These are phyloP conservation scores for Amblyraja radiata DNA, from an alignment of 2,797 vertebrate genomes.

Conservation along the genomic window DNA sequence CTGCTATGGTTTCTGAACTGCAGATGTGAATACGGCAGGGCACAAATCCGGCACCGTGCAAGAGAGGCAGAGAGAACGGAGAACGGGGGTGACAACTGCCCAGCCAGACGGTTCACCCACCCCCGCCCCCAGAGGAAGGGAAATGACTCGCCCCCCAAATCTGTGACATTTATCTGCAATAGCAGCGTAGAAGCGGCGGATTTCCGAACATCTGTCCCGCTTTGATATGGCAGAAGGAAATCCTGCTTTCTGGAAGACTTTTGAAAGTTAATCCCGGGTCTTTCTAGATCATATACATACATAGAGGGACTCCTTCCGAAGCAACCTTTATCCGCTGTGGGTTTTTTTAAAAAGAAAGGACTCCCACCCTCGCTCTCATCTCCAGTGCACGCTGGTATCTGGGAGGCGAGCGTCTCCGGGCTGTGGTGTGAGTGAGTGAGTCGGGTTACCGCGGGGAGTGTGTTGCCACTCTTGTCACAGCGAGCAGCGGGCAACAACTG, in stretches of 20 bases:
- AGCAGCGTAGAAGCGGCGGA: background rate
- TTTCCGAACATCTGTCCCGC: conserved; percentile 54
- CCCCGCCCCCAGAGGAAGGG: too few relatives aligned
- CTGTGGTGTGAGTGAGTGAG: background rate
- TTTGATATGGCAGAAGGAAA: conserved; percentile 68
- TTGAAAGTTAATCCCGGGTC: conserved; percentile 17
- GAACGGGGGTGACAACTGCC: background rate
- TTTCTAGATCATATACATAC: background rate
- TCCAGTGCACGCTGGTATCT: background rate
- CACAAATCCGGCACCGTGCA: background rate
- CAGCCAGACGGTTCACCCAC: too few relatives aligned
- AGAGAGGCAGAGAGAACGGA: background rate
- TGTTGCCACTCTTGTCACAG: background rate
- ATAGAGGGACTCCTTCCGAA: background rate
- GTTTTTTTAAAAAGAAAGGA: background rate
- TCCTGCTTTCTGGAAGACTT: conserved; percentile 60
- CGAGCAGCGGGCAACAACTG: background rate
- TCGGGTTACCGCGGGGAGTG: background rate
- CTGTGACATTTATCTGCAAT: background rate
- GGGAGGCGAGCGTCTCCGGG: background rate
- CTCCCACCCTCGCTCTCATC: background rate
- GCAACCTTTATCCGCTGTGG: background rate
- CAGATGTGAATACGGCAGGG: background rate
- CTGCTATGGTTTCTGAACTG: background rate
- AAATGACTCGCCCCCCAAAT: too few relatives aligned